Conservation (phyloP, 2,113 vertebrate genomes). For the Pyrgilauda ruficollis region DNA sequence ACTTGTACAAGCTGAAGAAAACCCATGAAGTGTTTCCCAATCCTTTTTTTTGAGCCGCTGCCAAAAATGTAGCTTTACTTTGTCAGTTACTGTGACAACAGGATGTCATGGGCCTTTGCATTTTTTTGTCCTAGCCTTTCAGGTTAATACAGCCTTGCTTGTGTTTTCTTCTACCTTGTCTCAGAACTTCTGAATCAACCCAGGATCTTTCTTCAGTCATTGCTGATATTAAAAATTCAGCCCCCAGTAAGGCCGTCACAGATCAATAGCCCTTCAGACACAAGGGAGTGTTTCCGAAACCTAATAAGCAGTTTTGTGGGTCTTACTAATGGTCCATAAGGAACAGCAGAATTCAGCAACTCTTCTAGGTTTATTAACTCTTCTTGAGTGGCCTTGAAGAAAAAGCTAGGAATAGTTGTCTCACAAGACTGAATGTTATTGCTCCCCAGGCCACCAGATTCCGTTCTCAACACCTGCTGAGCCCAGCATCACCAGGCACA, state of each 20-base stretch:
- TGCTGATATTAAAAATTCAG: not conserved
- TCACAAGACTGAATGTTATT: not conserved
- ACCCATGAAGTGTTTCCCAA: not conserved
- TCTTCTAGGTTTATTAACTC: not conserved
- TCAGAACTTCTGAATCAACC: not conserved
- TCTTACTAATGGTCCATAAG: not conserved
- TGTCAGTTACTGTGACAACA: not conserved
- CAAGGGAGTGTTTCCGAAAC: not conserved
- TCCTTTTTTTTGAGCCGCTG: not conserved
- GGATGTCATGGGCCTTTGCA: not conserved
- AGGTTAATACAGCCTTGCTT: not conserved
- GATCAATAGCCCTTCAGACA: not conserved
- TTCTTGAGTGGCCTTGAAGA: not conserved
- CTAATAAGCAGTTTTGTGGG: not conserved
- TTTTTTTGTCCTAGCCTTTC: not conserved
- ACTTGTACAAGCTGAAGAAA: not conserved
- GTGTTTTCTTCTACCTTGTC: not conserved
- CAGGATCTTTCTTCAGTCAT: not conserved
- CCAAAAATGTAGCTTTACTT: not conserved
- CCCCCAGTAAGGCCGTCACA: not conserved
- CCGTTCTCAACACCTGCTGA: not conserved
- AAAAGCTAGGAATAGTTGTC: not conserved
- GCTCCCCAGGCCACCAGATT: not conserved
- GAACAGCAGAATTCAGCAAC: not conserved
- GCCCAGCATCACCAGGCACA: not conserved